A percentile compares a stretch with the other conserved stretches of the same genome.
Conservation (phyloP, 2,888 invertebrate genomes). For the Lissonota sp. region DNA sequence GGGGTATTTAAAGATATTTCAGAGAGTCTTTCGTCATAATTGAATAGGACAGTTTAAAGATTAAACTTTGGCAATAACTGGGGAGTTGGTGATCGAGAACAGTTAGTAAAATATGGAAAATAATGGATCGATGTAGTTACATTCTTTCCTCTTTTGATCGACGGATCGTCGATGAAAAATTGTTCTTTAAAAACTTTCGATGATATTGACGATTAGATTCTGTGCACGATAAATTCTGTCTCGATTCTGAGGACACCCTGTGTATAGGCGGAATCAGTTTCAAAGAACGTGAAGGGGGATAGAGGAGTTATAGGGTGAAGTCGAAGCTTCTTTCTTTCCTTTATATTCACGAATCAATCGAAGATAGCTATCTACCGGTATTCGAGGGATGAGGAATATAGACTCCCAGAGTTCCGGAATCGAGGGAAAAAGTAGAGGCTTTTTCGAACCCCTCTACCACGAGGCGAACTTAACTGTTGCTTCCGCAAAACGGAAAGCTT, state of each 20-base stretch:
- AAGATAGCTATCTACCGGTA: constrained; percentile 58
- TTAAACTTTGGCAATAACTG: too few relatives aligned
- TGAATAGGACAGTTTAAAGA: too few relatives aligned
- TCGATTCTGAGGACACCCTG: constrained; percentile 7
- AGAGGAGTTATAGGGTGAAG: constrained; percentile 18
- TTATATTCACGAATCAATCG: constrained; percentile 66
- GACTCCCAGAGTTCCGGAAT: constrained; percentile 31
- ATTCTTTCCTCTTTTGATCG: too few relatives aligned
- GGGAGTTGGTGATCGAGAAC: too few relatives aligned
- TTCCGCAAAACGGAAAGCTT: constrained; percentile 48
- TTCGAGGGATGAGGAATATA: not conserved
- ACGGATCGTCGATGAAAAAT: not conserved
- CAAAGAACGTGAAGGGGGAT: not conserved
- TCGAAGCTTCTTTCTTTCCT: constrained; percentile 44
- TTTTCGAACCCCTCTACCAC: constrained; percentile 14
- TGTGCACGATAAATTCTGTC: not conserved
- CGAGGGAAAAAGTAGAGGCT: constrained; percentile 46
- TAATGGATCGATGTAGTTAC: too few relatives aligned
- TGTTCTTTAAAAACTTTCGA: not conserved
- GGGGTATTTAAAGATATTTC: too few relatives aligned
- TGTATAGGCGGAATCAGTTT: not conserved
- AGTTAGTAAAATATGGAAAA: not conserved
- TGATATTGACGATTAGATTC: not conserved
- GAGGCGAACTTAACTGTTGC: constrained; percentile 64
- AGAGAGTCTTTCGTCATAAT: too few relatives aligned